These are phyloP conservation scores for Chionoecetes opilio DNA, from an alignment of 1,140 invertebrate species.

Conservation along the genomic window DNA sequence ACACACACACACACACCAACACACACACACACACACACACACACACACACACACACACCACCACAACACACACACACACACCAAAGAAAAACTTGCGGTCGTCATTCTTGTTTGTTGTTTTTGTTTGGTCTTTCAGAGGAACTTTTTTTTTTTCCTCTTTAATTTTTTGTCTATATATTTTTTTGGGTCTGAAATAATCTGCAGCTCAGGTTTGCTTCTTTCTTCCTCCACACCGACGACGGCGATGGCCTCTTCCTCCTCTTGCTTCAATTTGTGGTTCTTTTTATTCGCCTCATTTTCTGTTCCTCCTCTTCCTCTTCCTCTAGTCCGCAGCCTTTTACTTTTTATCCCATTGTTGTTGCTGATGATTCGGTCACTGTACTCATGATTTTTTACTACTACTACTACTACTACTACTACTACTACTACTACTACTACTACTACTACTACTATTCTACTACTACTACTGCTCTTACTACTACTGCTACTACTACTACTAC, in stretches of 20 bases:
- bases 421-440: conserved; percentile 30
- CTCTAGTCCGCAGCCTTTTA: too few relatives aligned
- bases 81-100: too few relatives aligned
- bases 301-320: background rate
- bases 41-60: too few relatives aligned
- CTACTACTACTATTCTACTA: background rate
- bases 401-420: conserved; percentile 29
- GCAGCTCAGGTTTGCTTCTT: too few relatives aligned
- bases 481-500: too few relatives aligned
- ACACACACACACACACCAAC: too few relatives aligned
- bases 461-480: too few relatives aligned
- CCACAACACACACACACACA: too few relatives aligned
- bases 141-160: background rate
- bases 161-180: background rate
- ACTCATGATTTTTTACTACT: background rate
- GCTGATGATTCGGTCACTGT: background rate
- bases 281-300: background rate
- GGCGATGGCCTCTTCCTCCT: too few relatives aligned
- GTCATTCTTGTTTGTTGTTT: background rate
- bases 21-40: too few relatives aligned
- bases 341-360: background rate
- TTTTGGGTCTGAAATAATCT: background rate
- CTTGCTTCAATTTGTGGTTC: too few relatives aligned
- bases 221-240: too few relatives aligned
- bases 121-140: background rate